Base-by-base conservation (phyloP, 1,140 invertebrate species). In the Battus philenor region DNA sequence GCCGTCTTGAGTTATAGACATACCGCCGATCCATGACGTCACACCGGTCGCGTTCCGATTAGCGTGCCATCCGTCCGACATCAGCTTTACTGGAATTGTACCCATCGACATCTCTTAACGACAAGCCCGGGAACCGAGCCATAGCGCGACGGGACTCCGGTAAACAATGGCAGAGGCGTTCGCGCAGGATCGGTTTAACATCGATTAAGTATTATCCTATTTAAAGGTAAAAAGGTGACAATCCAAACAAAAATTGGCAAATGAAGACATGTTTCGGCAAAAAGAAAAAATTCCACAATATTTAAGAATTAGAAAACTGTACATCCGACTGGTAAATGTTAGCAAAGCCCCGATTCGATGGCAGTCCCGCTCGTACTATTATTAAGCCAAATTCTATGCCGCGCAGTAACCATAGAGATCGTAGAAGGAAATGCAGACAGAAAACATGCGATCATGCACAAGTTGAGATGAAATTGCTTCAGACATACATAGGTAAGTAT, bases 401-500 rank as follows among this genome's bases (percentile, higher is more conserved):
- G 78, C 81, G 77, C 81, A 83, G 81, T 85, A 85, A 85, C 81
- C 81, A 85, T 85, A 85, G 81, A 85, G 77, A 85, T 85, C 81
- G 81, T 85, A 85, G 76, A 79, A 81, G 68, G 53, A 70, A 65
- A 80, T 80, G 75, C 75, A 78, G 61, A 72, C 60, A 72, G 70
- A 73, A 71, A 80, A 68, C 78, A 83, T 83, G 77, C 79, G 77
- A 46, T 47, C 77, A 73, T 85, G 76, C 80, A n/a, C 51, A 47
- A 52, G 54, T 48, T 54, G 52, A 59, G 44, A 51, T 46, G 48
- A 62, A 62, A 60, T 54, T 71, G 61, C 54, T 65, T 49, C 62
- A 70, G 65, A 73, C 50, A 45, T 63, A 54, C 68, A 52, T 58
- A 66, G 62, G 60, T 29, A 41, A 6, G 22, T 4, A 8, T 15